Percentiles rank a stretch among this genome's conserved stretches.
Evolutionary conservation across 2,888 invertebrate genomes (phyloP).

Genomic region (Pachliopta kotzebuea): DNA sequence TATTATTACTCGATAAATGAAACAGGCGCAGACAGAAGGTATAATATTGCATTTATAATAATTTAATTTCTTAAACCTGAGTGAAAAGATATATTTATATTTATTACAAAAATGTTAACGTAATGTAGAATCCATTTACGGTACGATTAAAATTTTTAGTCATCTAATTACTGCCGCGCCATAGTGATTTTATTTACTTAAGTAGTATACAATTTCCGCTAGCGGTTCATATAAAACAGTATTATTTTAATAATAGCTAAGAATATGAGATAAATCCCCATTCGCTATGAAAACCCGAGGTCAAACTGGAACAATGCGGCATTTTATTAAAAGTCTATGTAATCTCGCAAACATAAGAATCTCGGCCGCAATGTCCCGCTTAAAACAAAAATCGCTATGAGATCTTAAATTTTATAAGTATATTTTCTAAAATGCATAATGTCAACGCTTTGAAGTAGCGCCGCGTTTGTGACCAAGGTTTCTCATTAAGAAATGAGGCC

Average conservation of each 20-base stretch:
- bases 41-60: not conserved
- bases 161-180: too few relatives aligned
- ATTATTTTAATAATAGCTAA: conserved; percentile 1
- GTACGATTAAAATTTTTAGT: too few relatives aligned
- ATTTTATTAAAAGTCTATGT: conserved; percentile 13
- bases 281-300: not conserved
- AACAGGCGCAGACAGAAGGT: not conserved
- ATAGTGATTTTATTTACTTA: too few relatives aligned
- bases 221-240: not conserved
- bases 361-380: conserved; percentile 10
- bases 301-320: conserved; percentile 7
- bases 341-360: conserved; percentile 14
- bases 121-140: too few relatives aligned
- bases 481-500: conserved; percentile 28
- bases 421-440: conserved; percentile 27
- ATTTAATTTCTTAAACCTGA: not conserved
- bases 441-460: conserved; percentile 24
- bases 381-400: conserved; percentile 11
- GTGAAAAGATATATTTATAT: too few relatives aligned
- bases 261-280: not conserved
- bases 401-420: conserved; percentile 22
- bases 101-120: too few relatives aligned
- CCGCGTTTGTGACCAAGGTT: conserved; percentile 20
- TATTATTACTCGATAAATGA: not conserved
- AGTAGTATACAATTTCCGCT: too few relatives aligned